A percentile compares a stretch with the other conserved stretches of the same genome.
Conservation (phyloP, 2,888 invertebrate genomes). For the Neoascia interrupta region DNA sequence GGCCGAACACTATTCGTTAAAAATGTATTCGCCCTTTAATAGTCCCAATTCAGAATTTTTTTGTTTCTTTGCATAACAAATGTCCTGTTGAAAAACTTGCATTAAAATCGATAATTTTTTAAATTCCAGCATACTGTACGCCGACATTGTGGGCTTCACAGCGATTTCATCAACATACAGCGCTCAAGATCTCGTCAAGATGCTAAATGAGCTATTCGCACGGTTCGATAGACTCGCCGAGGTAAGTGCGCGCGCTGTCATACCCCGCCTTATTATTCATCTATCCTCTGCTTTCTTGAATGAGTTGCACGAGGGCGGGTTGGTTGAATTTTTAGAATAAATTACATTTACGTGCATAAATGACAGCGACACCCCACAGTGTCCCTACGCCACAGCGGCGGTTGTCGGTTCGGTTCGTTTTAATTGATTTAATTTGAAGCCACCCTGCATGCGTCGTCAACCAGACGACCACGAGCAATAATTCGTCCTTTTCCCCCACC, state of each 20-base stretch:
- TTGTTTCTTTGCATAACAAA: no score
- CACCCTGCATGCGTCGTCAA: slow-evolving; percentile 15
- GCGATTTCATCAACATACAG: slow-evolving; percentile 97
- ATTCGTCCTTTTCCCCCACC: neutral
- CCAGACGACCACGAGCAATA: neutral
- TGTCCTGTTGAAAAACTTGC: no score
- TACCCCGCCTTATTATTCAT: neutral
- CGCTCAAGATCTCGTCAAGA: slow-evolving; percentile 96
- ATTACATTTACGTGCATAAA: slow-evolving; percentile 31
- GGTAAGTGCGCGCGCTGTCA: slow-evolving; percentile 80
- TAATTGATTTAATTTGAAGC: slow-evolving; percentile 57
- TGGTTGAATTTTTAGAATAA: no score
- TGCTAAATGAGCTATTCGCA: slow-evolving; percentile 96
- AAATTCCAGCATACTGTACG: slow-evolving; percentile 92
- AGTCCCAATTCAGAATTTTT: no score
- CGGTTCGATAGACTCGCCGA: slow-evolving; percentile 94
- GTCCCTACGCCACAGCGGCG: slow-evolving; percentile 14
- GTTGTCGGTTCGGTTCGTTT: slow-evolving; percentile 67
- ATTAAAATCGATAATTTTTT: no score
- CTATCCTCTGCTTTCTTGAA: slow-evolving; percentile 52
- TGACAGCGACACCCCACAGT: neutral
- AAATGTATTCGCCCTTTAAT: no score
- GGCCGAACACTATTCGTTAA: no score
- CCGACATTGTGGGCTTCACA: slow-evolving; percentile 98
- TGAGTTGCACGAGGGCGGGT: slow-evolving; percentile 68